These are phyloP conservation scores for Montifringilla adamsi DNA, from an alignment of 2,113 vertebrate species.

Conservation along the genomic window DNA sequence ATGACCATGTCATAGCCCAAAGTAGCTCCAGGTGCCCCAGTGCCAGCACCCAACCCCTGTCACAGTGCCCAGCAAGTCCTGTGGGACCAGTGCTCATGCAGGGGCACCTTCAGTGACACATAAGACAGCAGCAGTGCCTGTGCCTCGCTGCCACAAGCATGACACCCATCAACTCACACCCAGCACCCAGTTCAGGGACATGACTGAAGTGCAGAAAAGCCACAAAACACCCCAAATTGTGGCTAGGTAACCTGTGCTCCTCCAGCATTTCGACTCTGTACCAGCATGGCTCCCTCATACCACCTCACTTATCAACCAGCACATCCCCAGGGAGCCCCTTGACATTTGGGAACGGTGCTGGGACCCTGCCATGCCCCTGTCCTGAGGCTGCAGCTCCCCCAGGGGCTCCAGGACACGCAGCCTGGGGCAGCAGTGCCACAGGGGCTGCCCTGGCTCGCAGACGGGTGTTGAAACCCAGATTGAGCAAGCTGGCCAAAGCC, in stretches of 20 bases:
- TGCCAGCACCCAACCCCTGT: neutral
- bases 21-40: neutral
- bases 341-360: fast-evolving
- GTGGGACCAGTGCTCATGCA: fast-evolving
- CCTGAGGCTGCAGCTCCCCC: neutral
- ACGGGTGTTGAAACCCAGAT: neutral
- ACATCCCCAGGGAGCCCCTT: fast-evolving
- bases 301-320: fast-evolving
- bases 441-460: neutral
- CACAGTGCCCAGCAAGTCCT: neutral
- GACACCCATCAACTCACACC: fast-evolving
- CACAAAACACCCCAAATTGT: fast-evolving
- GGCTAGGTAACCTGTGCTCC: neutral
- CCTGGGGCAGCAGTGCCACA: neutral
- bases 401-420: neutral
- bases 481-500: conserved; percentile 39
- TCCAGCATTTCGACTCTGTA: fast-evolving
- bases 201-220: fast-evolving
- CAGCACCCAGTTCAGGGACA: fast-evolving
- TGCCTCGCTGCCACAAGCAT: neutral
- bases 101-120: fast-evolving
- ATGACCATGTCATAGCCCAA: fast-evolving
- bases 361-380: fast-evolving
- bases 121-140: fast-evolving
- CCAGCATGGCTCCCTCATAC: fast-evolving